Evolutionary conservation across 2,888 invertebrate genomes (phyloP).

Genomic region (Phorcus lineatus): DNA sequence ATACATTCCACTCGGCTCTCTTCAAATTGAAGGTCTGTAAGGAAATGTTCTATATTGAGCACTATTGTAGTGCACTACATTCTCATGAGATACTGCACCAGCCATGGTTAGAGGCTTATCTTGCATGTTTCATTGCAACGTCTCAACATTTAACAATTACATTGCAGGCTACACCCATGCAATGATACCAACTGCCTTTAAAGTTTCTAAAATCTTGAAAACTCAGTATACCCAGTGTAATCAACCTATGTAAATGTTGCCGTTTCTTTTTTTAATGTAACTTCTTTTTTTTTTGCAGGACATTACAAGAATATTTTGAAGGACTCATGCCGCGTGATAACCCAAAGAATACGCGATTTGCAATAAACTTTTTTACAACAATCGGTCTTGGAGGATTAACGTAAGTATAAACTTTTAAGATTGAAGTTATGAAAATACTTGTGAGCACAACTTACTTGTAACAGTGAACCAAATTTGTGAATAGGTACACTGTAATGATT

Average conservation of each 20-base stretch:
- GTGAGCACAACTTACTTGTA: neutral
- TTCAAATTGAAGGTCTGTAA: no score
- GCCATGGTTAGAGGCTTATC: no score
- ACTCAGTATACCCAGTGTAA: neutral
- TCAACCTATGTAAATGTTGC: neutral
- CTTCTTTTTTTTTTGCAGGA: conserved; percentile 80
- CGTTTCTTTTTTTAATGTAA: neutral
- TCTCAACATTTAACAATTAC: no score
- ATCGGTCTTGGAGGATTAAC: conserved; percentile 97
- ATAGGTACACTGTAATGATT: no score
- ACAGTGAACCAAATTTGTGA: no score
- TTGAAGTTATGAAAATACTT: neutral
- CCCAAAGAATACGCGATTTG: conserved; percentile 96
- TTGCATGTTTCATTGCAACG: no score
- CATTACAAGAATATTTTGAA: conserved; percentile 88
- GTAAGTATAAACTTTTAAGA: conserved; percentile 76
- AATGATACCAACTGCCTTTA: no score
- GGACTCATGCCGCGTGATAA: conserved; percentile 97
- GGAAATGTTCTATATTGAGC: no score
- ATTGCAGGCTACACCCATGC: no score
- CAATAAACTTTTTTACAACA: conserved; percentile 97
- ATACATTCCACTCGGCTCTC: no score
- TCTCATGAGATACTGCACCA: no score
- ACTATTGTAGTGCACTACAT: no score
- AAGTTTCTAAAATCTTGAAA: neutral